Evolutionary conservation across 2,797 vertebrate genomes (phyloP).

Genomic region (Acanthurus tractus): DNA sequence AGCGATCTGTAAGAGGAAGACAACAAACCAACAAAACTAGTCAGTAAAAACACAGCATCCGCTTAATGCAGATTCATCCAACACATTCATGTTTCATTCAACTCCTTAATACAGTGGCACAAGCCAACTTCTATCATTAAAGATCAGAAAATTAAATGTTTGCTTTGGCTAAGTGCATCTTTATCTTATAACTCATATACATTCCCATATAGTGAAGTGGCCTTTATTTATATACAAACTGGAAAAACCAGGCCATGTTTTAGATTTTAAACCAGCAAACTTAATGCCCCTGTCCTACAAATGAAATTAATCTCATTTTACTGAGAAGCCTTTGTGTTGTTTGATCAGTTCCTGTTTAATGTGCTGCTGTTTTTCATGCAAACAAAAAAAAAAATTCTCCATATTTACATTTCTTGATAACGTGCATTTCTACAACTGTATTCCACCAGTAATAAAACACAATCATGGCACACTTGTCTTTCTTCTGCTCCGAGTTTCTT

Average conservation of each 20-base stretch:
- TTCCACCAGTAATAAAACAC: background rate
- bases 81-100: too few species aligned
- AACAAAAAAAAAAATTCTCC: background rate
- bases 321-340: background rate
- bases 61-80: background rate
- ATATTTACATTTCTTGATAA: background rate
- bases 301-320: background rate
- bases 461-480: background rate
- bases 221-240: too few species aligned
- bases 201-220: too few species aligned
- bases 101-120: too few species aligned
- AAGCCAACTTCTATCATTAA: too few species aligned
- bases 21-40: constrained; percentile 19
- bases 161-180: too few species aligned
- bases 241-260: too few species aligned
- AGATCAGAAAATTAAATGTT: too few species aligned
- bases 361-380: background rate
- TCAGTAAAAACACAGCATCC: background rate
- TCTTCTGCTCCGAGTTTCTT: background rate
- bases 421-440: background rate
- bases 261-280: too few species aligned
- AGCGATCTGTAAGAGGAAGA: constrained; percentile 89
- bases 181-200: too few species aligned
- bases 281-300: too few species aligned
- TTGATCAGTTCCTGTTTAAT: background rate